Evolutionary conservation across 1,140 invertebrate species (phyloP), one percentile per base, ranked within the genome.

Genomic region (Bombus turneri): DNA sequence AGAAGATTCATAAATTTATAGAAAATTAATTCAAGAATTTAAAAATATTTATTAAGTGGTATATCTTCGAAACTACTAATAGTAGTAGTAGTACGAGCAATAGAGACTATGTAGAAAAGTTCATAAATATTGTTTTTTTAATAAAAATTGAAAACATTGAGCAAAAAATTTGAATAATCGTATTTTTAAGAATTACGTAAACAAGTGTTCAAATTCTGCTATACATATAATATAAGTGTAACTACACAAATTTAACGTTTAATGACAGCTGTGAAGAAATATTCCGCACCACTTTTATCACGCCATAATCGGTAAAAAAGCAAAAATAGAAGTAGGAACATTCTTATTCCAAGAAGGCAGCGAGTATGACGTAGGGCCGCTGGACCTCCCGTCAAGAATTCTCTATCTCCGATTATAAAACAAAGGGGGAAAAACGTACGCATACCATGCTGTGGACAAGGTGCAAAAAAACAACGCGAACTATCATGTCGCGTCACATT

Each of bases 311-410:
- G 71, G 83, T 87, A 89, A 86, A 91, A n/a, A 18, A 8, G 47
- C 31, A 74, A 86, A 59, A 62, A 83, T 81, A 81, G 69, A 85
- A 37, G 68, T 41, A 74, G 43, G 69, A 53, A 88, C 66, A 69
- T 74, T 83, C 86, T 86, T 71, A 62, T 90, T 90, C 89, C 83
- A 87, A 85, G 89, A 90, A 90, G 68, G 39, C 39, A 39, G 71
- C 53, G 62, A 85, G 71, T 90, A 90, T 88, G 89, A 90, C 88
- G 77, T 73, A 83, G 72, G 62, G 68, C 34, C 59, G 47, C 59
- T 72, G 80, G 89, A 90, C 85, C 88, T 90, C 89, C 87, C 83
- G 87, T 88, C 84, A 91, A 91, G 90, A 91, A 88, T 91, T 88
- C 81, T 82, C 62, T 74, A 79, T 81, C 88, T 77, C 68, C 76